Evolutionary conservation across 64 coral and sea anemone species (phyloP).

Genomic region (Montipora sp.): DNA sequence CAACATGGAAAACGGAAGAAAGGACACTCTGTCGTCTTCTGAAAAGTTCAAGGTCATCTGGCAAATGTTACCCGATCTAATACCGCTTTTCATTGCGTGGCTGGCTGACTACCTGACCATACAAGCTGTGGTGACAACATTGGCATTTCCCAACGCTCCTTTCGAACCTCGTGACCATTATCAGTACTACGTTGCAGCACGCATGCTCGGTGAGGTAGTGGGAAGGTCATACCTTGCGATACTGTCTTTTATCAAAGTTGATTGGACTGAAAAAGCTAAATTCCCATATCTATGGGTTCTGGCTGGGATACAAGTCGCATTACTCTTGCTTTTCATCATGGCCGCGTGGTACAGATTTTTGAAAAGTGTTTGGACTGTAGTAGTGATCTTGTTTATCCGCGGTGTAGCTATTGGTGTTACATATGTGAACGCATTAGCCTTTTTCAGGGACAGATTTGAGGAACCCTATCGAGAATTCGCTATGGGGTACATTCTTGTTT

Average conservation of each 20-base stretch:
- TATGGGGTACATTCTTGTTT: conserved; percentile 63
- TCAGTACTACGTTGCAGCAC: conserved; percentile 69
- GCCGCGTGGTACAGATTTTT: conserved; percentile 91
- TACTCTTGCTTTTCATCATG: conserved; percentile 66
- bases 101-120: conserved; percentile 73
- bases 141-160: conserved; percentile 67
- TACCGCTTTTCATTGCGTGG: conserved; percentile 49
- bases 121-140: conserved; percentile 75
- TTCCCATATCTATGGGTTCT: conserved; percentile 68
- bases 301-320: conserved; percentile 25
- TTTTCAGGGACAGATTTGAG: conserved; percentile 61
- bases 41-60: conserved; percentile 51
- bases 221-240: conserved; percentile 71
- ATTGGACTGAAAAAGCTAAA: conserved; percentile 43
- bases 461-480: conserved; percentile 62
- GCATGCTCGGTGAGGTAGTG: conserved; percentile 57
- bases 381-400: conserved; percentile 48
- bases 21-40: conserved; percentile 14
- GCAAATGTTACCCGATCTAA: conserved; percentile 36
- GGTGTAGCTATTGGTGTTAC: conserved; percentile 60
- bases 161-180: conserved; percentile 87
- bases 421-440: conserved; percentile 70
- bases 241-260: conserved; percentile 19
- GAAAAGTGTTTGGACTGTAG: conserved; percentile 29
- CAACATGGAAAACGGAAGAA: not conserved